Evolutionary conservation across 1,140 invertebrate genomes (phyloP), one percentile per base, ranked within the genome.

Genomic region (Prorops nasuta): DNA sequence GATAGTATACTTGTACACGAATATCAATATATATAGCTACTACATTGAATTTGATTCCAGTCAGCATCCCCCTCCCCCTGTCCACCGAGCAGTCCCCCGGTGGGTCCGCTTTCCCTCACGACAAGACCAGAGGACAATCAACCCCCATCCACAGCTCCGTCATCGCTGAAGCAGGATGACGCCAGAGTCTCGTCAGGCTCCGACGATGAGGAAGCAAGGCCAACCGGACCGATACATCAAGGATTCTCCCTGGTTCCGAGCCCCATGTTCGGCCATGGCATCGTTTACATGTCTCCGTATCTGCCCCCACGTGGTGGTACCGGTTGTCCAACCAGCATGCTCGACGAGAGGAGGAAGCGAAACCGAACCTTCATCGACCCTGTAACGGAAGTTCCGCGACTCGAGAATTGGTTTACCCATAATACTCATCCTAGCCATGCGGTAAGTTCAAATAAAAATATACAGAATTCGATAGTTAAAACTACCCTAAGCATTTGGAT

Each of bases 341-440:
- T 63, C 1, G 91, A 93, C 59, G 92, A 95, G 69, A 84, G 94
- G 42, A 82, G 93, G 24, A 95, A 96, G 74, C 84, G 96, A 24
- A 98, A 97, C 74, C 84, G 96, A 51, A 98, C 96, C n/a, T 98
- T 98, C 72, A 98, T 98, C 58, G 96, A 98, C 79, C 96, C 96
- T 0, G 92, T 98, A 10, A 94, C 93, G 17, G 96, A 98, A 82
- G 96, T 98, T 37, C 96, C 96, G 3, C 85, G 93, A 57, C 79
- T 98, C 46, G 96, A 98, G 71, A 91, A 93, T 66, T 98, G 96
- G 95, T 98, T 98, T 70, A 85, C 87, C n/a, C 85, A 94, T 67
- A 97, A 98, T 78, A 98, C 96, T 19, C 96, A 98, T 79, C 96
- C 95, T 32, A 95, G 93, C 56, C 94, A 97, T 71, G 94, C 76